Evolutionary conservation across 2,113 vertebrate genomes (phyloP).

Genomic region (Callospermophilus lateralis): DNA sequence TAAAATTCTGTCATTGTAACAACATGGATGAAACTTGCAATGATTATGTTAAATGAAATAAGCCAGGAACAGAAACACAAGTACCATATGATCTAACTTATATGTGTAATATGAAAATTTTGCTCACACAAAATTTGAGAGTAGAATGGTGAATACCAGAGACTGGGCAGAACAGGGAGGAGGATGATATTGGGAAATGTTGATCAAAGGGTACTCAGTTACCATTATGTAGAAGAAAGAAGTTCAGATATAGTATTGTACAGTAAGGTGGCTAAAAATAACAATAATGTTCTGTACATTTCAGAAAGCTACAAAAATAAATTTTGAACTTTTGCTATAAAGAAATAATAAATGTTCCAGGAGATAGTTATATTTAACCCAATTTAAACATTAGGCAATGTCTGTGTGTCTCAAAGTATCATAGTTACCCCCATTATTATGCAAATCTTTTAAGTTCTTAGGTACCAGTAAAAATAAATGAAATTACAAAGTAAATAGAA

Average conservation of each 20-base stretch:
- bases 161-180: not conserved
- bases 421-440: not conserved
- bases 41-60: not conserved
- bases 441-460: not conserved
- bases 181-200: not conserved
- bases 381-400: not conserved
- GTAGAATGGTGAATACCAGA: not conserved
- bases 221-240: not conserved
- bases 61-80: not conserved
- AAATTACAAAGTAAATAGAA: not conserved
- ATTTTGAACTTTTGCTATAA: not conserved
- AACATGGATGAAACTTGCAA: not conserved
- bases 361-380: not conserved
- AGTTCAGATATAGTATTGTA: not conserved
- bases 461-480: not conserved
- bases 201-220: not conserved
- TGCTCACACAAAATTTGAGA: not conserved
- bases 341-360: not conserved
- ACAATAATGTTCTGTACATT: not conserved
- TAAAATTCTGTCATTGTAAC: not conserved
- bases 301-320: not conserved
- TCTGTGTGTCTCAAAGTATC: not conserved
- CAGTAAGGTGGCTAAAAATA: not conserved
- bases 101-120: not conserved
- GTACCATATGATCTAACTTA: not conserved